Conservation (phyloP, 2,797 vertebrate species). For the Etheostoma nigrum region DNA sequence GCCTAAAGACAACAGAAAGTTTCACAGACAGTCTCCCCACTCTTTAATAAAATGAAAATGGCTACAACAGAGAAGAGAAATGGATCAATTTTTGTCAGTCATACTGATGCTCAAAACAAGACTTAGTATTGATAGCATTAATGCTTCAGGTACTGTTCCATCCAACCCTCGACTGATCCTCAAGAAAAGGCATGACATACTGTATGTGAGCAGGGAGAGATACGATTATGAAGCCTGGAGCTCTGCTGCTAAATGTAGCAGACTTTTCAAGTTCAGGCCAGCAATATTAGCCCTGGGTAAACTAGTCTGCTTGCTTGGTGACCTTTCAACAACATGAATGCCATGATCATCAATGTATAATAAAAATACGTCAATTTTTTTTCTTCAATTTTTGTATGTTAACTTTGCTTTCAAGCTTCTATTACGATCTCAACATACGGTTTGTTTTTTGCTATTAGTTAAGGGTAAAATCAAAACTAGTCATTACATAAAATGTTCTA, state of each 20-base stretch:
- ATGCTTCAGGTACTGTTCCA: slow-evolving; percentile 10
- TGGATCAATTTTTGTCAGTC: neutral
- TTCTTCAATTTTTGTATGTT: neutral
- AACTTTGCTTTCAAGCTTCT: neutral
- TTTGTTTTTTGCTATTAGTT: neutral
- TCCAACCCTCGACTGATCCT: neutral
- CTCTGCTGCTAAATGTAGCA: slow-evolving; percentile 11
- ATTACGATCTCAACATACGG: neutral
- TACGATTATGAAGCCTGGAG: slow-evolving; percentile 1
- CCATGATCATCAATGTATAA: slow-evolving; percentile 1
- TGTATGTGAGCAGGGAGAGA: neutral
- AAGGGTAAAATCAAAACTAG: slow-evolving; percentile 14
- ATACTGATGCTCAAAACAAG: neutral
- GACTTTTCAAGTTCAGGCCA: slow-evolving; percentile 9
- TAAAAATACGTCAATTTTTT: neutral
- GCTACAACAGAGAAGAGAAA: neutral
- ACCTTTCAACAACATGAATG: slow-evolving; percentile 26
- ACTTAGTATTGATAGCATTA: slow-evolving; percentile 9
- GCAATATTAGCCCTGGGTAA: neutral
- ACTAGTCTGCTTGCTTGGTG: slow-evolving; percentile 8
- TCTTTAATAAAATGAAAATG: slow-evolving; percentile 8
- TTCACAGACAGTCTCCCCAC: neutral
- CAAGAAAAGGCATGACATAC: neutral
- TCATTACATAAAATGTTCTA: neutral
- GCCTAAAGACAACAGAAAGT: neutral